Base-by-base conservation (phyloP, 2,113 vertebrate species). In the Gadus macrocephalus region DNA sequence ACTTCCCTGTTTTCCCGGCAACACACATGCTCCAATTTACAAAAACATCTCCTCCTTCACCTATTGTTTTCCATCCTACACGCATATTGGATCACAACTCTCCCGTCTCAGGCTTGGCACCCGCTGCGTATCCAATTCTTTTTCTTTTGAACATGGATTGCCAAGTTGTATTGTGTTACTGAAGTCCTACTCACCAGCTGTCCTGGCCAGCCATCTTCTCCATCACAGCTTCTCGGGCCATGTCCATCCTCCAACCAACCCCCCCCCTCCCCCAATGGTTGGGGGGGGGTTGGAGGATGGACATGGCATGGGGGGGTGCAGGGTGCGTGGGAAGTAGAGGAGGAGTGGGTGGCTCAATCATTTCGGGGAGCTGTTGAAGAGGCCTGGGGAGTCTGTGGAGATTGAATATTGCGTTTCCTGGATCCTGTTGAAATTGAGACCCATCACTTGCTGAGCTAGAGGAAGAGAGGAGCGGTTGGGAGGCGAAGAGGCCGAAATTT, bases 121-220 rank as follows among this genome's bases (percentile, higher is more conserved):
- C 66, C 20, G 68, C 69, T 55, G 66, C 60, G 58, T 49, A 49
- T 80, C 67, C 77, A 77, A 77, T 77, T 58, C 58, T 69, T 71
- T 64, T 85, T 83, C 55, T 58, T n/a, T 58, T 58, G 55, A n/a
- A 74, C 78, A 73, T 74, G 85, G 66, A 78, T 83, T 83, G 82
- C 75, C 87, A 82, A 83, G 86, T 81, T 78, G 77, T 76, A 87
- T 85, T 82, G 80, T 86, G 85, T 79, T 84, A 79, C 61, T 80
- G 72, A 83, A 87, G 85, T 87, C 88, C 87, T 90, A 88, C 89
- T 86, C 87, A 90, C 84, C 88, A 90, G 88, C 89, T 91, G 90
- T 88, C 87, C 82, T 77, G 74, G 81, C 78, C 84, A 28, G 75
- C 76, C 79, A 85, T 75, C 74, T 62, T 82, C 79, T 75, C 71